Percentiles rank a stretch among this genome's conserved stretches.
These are phyloP conservation scores for Grus americana DNA, from an alignment of 2,113 vertebrate genomes.

Conservation along the genomic window DNA sequence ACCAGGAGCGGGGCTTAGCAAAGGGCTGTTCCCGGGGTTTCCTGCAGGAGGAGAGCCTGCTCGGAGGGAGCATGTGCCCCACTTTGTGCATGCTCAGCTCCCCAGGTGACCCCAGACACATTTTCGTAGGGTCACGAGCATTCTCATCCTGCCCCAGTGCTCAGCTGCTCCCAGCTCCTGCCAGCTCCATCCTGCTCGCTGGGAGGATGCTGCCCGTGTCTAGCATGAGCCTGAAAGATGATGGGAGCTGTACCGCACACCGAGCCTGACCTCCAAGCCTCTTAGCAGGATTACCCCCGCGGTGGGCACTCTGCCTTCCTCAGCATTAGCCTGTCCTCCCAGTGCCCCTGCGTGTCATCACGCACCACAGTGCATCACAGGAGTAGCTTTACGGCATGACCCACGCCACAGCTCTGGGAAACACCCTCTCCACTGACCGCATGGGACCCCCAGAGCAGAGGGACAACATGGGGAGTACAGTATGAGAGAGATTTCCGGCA, in stretches of 20 bases:
- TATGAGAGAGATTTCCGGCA: accelerated
- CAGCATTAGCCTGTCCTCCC: neutral
- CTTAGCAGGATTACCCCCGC: neutral
- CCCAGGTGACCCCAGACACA: neutral
- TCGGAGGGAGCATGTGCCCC: accelerated
- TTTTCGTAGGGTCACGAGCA: accelerated
- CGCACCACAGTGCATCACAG: neutral
- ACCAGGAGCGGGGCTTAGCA: neutral
- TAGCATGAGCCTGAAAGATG: neutral
- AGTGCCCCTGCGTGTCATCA: neutral
- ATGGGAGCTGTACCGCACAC: neutral
- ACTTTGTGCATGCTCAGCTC: neutral
- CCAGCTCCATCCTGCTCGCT: neutral
- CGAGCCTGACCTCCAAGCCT: neutral
- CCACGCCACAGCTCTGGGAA: neutral
- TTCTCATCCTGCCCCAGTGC: neutral
- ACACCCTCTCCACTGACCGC: neutral
- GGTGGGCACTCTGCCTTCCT: neutral
- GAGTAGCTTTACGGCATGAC: accelerated
- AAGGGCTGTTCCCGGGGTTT: neutral
- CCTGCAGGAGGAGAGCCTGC: too few species aligned
- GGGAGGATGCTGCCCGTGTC: neutral
- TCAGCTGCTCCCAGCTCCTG: neutral
- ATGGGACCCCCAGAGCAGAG: neutral
- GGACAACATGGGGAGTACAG: accelerated